Percentiles rank a stretch among this genome's conserved stretches.
Evolutionary conservation across 2,113 vertebrate species (phyloP).

Genomic region (Athene cunicularia): DNA sequence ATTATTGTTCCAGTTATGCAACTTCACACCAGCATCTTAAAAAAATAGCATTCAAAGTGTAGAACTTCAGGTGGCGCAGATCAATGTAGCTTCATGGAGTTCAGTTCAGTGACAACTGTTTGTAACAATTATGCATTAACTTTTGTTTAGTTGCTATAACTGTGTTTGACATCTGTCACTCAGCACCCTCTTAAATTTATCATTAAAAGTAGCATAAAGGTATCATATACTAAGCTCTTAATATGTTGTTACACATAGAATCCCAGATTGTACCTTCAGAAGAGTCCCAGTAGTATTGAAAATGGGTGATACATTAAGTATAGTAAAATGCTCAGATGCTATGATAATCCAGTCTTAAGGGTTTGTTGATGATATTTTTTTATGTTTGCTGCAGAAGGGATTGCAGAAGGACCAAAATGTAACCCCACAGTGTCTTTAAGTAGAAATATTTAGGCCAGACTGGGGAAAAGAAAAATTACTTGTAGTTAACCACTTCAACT

Average conservation of each 20-base stretch:
- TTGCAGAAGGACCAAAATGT: background rate
- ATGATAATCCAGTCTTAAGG: background rate
- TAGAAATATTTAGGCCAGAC: background rate
- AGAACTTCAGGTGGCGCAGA: background rate
- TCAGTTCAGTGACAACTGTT: background rate
- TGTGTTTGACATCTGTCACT: background rate
- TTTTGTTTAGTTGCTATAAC: background rate
- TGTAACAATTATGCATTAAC: background rate
- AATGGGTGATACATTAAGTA: background rate
- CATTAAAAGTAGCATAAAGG: background rate
- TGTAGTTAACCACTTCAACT: background rate
- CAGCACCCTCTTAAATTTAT: background rate
- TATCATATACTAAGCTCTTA: background rate
- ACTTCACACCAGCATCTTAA: background rate
- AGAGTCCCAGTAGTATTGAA: background rate
- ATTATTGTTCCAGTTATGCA: background rate
- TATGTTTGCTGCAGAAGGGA: background rate
- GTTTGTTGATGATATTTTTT: background rate
- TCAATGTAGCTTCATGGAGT: background rate
- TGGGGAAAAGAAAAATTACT: background rate
- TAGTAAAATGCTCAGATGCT: background rate
- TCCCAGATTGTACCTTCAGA: background rate
- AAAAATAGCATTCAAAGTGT: background rate
- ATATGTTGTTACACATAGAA: background rate
- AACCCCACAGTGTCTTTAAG: background rate